phyloP scores from a whole-genome alignment of 1,140 invertebrate genomes.

The Harpegnathos saltator region DNA sequence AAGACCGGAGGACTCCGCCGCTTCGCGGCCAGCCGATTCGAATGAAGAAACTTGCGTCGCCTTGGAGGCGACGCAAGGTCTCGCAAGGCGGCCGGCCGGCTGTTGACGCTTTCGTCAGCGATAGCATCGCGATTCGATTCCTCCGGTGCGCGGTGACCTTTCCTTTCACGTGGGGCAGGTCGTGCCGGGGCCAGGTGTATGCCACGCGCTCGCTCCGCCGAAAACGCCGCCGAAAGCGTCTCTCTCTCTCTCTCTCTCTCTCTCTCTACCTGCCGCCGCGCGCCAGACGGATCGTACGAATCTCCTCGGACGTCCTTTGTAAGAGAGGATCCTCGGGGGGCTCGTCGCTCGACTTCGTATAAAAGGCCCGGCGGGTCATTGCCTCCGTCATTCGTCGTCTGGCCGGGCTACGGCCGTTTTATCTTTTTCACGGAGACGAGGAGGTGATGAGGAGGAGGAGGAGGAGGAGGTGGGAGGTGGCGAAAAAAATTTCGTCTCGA shows the following conservation, averaged over 20 bases:
- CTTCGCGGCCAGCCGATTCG: constrained; percentile 27
- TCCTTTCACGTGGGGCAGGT: constrained; percentile 75
- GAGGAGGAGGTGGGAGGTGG: background rate
- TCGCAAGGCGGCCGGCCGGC: constrained; percentile 36
- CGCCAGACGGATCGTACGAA: constrained; percentile 31
- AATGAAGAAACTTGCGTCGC: too few relatives aligned
- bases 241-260: too few relatives aligned
- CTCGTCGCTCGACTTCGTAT: constrained; percentile 53
- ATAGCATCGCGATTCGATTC: constrained; percentile 68
- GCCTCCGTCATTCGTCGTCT: constrained; percentile 53
- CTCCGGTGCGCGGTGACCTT: constrained; percentile 71
- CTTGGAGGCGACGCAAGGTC: constrained; percentile 70
- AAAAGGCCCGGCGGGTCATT: constrained; percentile 62
- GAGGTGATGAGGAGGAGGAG: background rate
- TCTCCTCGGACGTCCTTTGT: constrained; percentile 50
- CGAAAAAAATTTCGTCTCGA: constrained; percentile 20
- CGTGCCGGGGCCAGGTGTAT: constrained; percentile 72
- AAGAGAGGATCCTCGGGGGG: constrained; percentile 62
- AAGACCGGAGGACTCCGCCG: too few relatives aligned
- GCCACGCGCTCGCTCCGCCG: constrained; percentile 40
- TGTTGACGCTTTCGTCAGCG: constrained; percentile 61
- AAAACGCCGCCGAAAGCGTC: constrained; percentile 60
- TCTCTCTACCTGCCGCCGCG: constrained; percentile 56
- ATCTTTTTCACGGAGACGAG: constrained; percentile 58
- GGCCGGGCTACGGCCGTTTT: constrained; percentile 52